Base-by-base conservation (phyloP, 2,113 vertebrate species). In the Lates calcarifer region DNA sequence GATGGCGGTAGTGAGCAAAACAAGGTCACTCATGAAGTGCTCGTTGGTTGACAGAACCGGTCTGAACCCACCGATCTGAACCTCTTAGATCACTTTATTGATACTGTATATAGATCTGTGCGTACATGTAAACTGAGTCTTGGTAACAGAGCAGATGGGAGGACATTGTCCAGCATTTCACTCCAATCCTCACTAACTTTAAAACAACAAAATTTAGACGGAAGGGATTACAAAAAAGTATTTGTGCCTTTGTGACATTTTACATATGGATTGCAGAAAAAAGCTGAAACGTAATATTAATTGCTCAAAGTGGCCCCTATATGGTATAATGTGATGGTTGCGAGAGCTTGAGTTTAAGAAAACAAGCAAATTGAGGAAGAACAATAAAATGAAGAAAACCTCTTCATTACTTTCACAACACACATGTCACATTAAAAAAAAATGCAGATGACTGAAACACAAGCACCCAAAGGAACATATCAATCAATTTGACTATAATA, bases 1-100 rank as follows among this genome's bases (percentile, higher is more conserved):
- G 82, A 24, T 43, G 62, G 79, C 63, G 58, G 5, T 80, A 83
- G 20, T 17, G 79, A 69, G 82, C 55, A 28, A 5, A 45, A 4
- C 17, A 10, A 33, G 0, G 5, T 17, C 5, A 43, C 17, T 74
- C n/a, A 47, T 1, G 8, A 39, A 57, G 68, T 56, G 2, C 6
- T 41, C 57, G 53, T 61, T 39, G 24, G 17, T 43, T 62, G 47
- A 56, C 33, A 61, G 20, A 5, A 20, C 39, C 39, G 39, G 13
- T 6, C 24, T 2, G 24, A 64, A 6, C 60, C 45, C 3, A 13
- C 17, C 24, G 22, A 51, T 20, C 1, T 7, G 39, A n/a, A 4
- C 3, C 10, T 14, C 6, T 0, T 15, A 49, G 5, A 6, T 31
- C 26, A 14, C 8, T 26, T 33, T 15, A 60, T 24, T 5, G 9